Percentiles rank a stretch among this genome's conserved stretches.
Conservation (phyloP, 1,140 invertebrate genomes). For the Dinothrombium tinctorium region DNA sequence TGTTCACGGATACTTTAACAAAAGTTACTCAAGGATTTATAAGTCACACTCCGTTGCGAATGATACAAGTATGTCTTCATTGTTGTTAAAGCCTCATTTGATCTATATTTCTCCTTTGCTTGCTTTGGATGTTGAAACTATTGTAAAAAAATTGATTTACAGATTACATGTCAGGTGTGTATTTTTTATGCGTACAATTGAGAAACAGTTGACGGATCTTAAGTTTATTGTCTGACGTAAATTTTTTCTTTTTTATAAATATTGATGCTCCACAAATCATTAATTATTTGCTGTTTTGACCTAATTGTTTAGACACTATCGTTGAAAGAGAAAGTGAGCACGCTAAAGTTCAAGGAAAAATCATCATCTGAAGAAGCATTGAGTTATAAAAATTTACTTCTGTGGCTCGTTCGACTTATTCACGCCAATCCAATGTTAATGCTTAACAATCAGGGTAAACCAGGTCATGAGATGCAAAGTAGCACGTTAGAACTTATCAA, state of each 20-base stretch:
- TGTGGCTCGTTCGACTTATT: constrained; percentile 75
- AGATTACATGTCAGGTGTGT: no score
- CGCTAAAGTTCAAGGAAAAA: constrained; percentile 51
- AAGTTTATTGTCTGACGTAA: no score
- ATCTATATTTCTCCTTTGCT: constrained; percentile 3
- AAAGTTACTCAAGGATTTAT: constrained; percentile 79
- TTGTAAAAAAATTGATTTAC: no score
- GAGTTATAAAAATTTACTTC: constrained; percentile 58
- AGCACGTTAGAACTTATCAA: constrained; percentile 87
- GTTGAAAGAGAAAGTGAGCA: constrained; percentile 63
- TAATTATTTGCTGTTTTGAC: neutral
- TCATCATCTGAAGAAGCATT: constrained; percentile 52
- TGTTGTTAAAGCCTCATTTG: no score
- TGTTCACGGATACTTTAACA: constrained; percentile 88
- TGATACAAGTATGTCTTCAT: no score
- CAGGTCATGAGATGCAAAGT: constrained; percentile 79
- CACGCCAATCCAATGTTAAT: constrained; percentile 87
- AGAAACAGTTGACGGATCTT: no score
- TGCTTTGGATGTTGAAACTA: no score
- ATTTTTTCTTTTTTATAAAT: no score
- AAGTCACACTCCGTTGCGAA: constrained; percentile 54
- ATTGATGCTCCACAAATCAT: neutral
- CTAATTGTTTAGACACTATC: constrained; percentile 35
- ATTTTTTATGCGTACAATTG: no score
- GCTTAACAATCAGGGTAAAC: constrained; percentile 81